Percentiles rank a stretch among this genome's conserved stretches.
Conservation (phyloP, 2,113 vertebrate genomes). For the Gila orcuttii region DNA sequence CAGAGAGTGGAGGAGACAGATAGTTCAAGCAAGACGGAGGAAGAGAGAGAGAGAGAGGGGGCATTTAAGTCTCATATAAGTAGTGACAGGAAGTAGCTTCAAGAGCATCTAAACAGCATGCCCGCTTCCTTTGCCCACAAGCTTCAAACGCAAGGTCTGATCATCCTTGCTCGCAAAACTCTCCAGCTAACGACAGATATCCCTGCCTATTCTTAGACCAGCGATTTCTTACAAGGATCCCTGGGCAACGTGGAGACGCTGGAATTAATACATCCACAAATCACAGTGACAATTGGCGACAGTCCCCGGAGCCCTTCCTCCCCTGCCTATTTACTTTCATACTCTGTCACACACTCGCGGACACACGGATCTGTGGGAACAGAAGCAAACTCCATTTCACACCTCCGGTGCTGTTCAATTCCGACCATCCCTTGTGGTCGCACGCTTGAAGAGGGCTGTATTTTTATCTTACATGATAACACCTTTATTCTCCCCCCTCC, state of each 20-base stretch:
- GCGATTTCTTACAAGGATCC: conserved; percentile 67
- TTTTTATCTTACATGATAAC: conserved; percentile 65
- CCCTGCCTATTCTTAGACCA: conserved; percentile 66
- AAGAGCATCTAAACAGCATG: conserved; percentile 31
- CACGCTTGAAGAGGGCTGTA: conserved; percentile 60
- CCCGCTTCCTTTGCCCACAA: conserved; percentile 45
- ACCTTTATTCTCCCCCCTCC: conserved; percentile 63
- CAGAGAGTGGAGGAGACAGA: conserved; percentile 33
- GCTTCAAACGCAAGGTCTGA: conserved; percentile 47
- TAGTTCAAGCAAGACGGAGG: conserved; percentile 33
- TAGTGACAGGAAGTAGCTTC: conserved; percentile 29
- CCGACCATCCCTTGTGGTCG: conserved; percentile 70
- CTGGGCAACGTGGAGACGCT: conserved; percentile 54
- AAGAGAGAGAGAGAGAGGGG: conserved; percentile 33
- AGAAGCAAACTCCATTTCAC: conserved; percentile 78
- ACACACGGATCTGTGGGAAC: conserved; percentile 56
- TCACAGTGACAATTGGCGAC: conserved; percentile 76
- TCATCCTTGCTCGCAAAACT: conserved; percentile 44
- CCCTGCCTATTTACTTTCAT: conserved; percentile 66
- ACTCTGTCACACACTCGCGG: conserved; percentile 55
- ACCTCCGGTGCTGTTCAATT: conserved; percentile 80
- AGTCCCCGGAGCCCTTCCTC: conserved; percentile 65
- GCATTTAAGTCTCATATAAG: conserved; percentile 14
- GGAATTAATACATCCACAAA: conserved; percentile 72
- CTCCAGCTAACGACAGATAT: conserved; percentile 29